These are phyloP conservation scores for Gavialis gangeticus DNA, from an alignment of 2,113 vertebrate species.

Conservation along the genomic window DNA sequence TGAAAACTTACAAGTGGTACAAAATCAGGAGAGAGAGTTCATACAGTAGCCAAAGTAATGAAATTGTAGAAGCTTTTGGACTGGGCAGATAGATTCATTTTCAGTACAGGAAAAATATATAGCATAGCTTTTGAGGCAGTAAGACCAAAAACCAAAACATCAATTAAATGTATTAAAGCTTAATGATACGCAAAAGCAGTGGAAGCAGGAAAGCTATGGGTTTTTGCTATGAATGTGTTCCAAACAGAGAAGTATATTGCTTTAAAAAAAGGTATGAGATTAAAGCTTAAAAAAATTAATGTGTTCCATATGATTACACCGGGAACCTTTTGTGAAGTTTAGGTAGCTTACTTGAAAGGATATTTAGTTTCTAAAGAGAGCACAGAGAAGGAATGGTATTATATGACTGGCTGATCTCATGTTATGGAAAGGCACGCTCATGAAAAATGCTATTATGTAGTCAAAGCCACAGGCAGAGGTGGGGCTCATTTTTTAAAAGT, in stretches of 20 bases:
- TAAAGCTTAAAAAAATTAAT: not conserved
- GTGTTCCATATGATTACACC: not conserved
- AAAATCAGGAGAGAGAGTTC: not conserved
- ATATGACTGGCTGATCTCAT: not conserved
- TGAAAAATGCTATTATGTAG: not conserved
- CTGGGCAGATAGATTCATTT: not conserved
- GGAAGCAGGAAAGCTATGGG: not conserved
- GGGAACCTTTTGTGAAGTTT: not conserved
- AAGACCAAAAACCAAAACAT: not conserved
- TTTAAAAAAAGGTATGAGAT: not conserved
- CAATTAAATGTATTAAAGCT: not conserved
- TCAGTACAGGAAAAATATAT: not conserved
- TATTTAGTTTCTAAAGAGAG: not conserved
- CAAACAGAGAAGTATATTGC: not conserved
- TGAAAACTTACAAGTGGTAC: not conserved
- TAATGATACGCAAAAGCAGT: not conserved
- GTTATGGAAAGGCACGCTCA: not conserved
- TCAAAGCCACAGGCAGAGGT: not conserved
- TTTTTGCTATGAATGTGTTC: not conserved
- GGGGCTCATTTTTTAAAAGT: not conserved
- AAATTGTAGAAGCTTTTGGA: not conserved
- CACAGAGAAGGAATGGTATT: not conserved
- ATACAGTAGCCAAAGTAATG: not conserved
- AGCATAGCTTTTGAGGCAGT: not conserved
- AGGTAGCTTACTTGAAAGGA: not conserved